Evolutionary conservation across 2,888 invertebrate species (phyloP).

Genomic region (Lasioglossum vierecki): DNA sequence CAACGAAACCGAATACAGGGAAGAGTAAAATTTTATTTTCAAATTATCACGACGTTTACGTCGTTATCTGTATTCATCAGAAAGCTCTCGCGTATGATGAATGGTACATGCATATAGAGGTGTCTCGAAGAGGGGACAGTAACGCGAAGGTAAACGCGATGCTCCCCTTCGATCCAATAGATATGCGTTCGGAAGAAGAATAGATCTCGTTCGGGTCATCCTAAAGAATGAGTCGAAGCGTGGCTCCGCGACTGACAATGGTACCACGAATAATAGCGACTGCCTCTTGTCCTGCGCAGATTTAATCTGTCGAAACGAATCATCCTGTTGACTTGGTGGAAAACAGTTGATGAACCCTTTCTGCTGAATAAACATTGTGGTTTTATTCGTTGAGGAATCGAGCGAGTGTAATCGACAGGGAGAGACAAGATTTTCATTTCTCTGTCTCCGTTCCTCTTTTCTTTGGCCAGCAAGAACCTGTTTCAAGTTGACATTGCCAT

Average conservation of each 20-base stretch:
- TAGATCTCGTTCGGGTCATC: constrained; percentile 57
- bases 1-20: not conserved
- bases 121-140: not conserved
- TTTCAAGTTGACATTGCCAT: constrained; percentile 19
- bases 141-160: constrained; percentile 18
- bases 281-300: constrained; percentile 61
- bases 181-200: constrained; percentile 61
- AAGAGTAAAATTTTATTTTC: constrained; percentile 1
- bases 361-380: constrained; percentile 11
- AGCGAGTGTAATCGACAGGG: not conserved
- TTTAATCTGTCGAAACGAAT: constrained; percentile 69
- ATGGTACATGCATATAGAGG: not conserved
- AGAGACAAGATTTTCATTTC: not conserved
- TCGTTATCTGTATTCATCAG: not conserved
- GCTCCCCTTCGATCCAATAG: constrained; percentile 45
- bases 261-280: constrained; percentile 52
- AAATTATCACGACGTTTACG: not conserved
- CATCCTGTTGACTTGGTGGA: constrained; percentile 56
- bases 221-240: constrained; percentile 53
- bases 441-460: not conserved
- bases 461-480: not conserved
- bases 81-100: not conserved
- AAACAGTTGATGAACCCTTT: constrained; percentile 25
- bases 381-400: not conserved
- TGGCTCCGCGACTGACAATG: constrained; percentile 56